Evolutionary conservation across 1,140 invertebrate species (phyloP).

Genomic region (Nasonia longicornis): DNA sequence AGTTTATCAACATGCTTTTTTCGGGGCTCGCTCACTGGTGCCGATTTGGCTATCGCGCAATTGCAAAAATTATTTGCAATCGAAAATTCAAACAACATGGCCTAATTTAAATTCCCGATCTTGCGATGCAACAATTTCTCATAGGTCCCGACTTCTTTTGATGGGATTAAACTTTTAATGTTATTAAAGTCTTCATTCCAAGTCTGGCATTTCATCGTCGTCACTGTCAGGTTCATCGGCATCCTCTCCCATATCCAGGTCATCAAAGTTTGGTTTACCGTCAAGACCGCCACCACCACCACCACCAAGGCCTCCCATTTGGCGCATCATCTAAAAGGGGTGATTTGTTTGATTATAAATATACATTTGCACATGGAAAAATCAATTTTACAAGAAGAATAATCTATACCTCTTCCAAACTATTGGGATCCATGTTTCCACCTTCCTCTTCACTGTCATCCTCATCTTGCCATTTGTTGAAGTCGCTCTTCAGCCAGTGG

Average conservation of each 20-base stretch:
- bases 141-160: slow-evolving; percentile 20
- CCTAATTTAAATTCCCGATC: slow-evolving; percentile 27
- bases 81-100: slow-evolving; percentile 53
- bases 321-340: slow-evolving; percentile 70
- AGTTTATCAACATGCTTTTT: slow-evolving; percentile 46
- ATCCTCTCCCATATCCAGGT: slow-evolving; percentile 65
- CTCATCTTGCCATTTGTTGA: slow-evolving; percentile 97
- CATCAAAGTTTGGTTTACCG: slow-evolving; percentile 68
- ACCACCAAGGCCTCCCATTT: slow-evolving; percentile 71
- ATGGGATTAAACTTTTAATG: slow-evolving; percentile 51
- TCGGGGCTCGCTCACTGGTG: slow-evolving; percentile 22
- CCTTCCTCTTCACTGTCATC: slow-evolving; percentile 82
- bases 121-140: slow-evolving; percentile 28
- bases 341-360: slow-evolving; percentile 17
- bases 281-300: slow-evolving; percentile 58
- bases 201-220: slow-evolving; percentile 72
- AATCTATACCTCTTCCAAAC: slow-evolving; percentile 72
- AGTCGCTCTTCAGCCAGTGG: slow-evolving; percentile 97
- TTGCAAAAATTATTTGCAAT: slow-evolving; percentile 54
- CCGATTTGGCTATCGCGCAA: slow-evolving; percentile 41
- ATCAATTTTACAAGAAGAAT: slow-evolving; percentile 40
- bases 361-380: not conserved
- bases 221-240: slow-evolving; percentile 68
- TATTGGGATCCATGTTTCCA: slow-evolving; percentile 60
- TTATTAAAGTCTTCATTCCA: slow-evolving; percentile 65